Base-by-base conservation (phyloP, 1,140 invertebrate species). In the Drosophila parabipectinata region DNA sequence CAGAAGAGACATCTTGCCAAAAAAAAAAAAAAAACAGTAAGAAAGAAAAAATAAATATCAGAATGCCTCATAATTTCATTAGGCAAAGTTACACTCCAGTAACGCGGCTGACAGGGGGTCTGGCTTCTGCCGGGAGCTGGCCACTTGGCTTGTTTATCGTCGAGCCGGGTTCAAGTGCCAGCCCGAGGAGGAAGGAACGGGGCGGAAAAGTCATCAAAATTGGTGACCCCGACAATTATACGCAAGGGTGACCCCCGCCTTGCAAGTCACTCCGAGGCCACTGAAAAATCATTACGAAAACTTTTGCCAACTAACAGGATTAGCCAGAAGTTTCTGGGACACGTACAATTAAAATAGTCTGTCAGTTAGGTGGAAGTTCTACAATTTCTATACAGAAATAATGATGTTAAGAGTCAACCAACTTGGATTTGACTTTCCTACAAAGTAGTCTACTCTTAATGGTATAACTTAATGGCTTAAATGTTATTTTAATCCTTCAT, bases 51-150 rank as follows among this genome's bases (percentile, higher is more conserved):
- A 37, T 39, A 32, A 67, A 54, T 44, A 44, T 44, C 41, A 18
- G 14, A 76, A 51, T 63, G 74, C 64, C 54, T 63, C 73, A 77
- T 77, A 77, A 77, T 77, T 77, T 77, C 58, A 77, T 77, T 77
- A 77, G 53, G 54, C 51, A 53, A 61, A 63, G 74, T 77, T 77
- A 77, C 74, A 77, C 64, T 77, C 64, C 39, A 77, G 74, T 77
- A 75, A 74, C 71, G 71, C 59, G 53, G 44, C 24, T 41, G 39
- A n/a, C 4, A 6, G 15, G 12, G 63, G 60, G 59, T 30, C n/a
- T 28, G n/a, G 12, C 18, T 18, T 9, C 57, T 28, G 18, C 24
- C 12, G 18, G 26, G 50, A 47, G 18, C 45, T 51, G 68, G 71
- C 57, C 57, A 74, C 71, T 76, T 77, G 57, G 52, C 57, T 69